Evolutionary conservation across 92 coral and sea anemone species (phyloP), one percentile per base, ranked within the genome.

Genomic region (Epizoanthus rinbou): DNA sequence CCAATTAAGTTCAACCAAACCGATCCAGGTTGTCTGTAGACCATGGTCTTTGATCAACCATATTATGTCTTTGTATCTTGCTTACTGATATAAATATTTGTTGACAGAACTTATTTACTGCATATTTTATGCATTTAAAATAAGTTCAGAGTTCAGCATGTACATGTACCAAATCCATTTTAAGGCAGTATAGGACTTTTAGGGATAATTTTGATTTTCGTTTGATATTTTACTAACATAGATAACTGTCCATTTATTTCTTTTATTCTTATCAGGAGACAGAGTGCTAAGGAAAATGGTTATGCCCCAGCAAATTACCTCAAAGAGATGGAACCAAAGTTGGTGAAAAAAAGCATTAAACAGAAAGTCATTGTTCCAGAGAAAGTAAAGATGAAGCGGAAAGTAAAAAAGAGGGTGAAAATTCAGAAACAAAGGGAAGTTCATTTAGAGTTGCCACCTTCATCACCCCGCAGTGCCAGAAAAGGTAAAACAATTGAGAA

Each of bases 291-390:
- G 54, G 96, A 95, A 62, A 92, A 93, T 66, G 98, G 98, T 53
- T 95, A 91, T 81, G 98, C 94, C 16, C 98, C 98, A 33, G 98
- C 98, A 19, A 95, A 91, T 85, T 95, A 95, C 75, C 88, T 95
- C 35, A 91, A 90, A 58, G 98, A 95, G 84, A 90, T 95, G 64
- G 98, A 94, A 47, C 93, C 98, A 17, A 87, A 95, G 73, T 63
- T 89, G 17, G 92, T 95, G 23, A 92, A 95, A 64, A 95, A 95
- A 75, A 56, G 75, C 7, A 87, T 93, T 22, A 95, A 93, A 84
- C 94, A 93, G 82, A 95, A 85, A 69, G 92, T 91, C 17, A 57
- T 91, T 74, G 94, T 95, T 17, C 98, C 98, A 47, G 93, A 95
- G 81, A 90, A 80, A 60, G 89, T 93, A 9, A 86, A 73, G 90